These are phyloP conservation scores for Leucoraja erinaceus DNA, from an alignment of 2,113 vertebrate species.

Conservation along the genomic window DNA sequence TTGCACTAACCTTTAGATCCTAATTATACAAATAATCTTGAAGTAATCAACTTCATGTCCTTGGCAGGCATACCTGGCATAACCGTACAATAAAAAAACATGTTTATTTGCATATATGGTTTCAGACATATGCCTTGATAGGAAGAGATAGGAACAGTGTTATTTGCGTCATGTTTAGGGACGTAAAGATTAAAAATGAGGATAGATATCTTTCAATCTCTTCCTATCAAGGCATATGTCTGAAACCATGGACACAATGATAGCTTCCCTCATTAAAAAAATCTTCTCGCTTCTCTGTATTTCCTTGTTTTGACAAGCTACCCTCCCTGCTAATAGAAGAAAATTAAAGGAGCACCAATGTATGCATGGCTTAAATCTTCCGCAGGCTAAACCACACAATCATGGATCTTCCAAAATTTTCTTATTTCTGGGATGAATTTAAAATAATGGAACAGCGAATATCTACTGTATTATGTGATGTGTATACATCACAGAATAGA, in stretches of 20 bases:
- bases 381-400: background rate
- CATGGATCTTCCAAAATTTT: background rate
- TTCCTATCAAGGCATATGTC: background rate
- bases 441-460: background rate
- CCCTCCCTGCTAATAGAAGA: background rate
- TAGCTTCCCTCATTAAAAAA: background rate
- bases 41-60: background rate
- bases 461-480: background rate
- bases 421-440: background rate
- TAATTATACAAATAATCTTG: background rate
- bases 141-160: background rate
- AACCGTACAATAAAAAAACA: background rate
- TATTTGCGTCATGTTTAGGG: background rate
- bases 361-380: background rate
- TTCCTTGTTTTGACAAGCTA: background rate
- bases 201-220: background rate
- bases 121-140: background rate
- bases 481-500: background rate
- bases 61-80: background rate
- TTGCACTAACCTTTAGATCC: background rate
- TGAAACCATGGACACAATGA: background rate
- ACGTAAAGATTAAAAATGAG: background rate
- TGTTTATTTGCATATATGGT: background rate
- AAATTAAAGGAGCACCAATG: background rate
- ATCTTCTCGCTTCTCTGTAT: background rate